Evolutionary conservation across 2,797 vertebrate species (phyloP).

Genomic region (Channa striata): DNA sequence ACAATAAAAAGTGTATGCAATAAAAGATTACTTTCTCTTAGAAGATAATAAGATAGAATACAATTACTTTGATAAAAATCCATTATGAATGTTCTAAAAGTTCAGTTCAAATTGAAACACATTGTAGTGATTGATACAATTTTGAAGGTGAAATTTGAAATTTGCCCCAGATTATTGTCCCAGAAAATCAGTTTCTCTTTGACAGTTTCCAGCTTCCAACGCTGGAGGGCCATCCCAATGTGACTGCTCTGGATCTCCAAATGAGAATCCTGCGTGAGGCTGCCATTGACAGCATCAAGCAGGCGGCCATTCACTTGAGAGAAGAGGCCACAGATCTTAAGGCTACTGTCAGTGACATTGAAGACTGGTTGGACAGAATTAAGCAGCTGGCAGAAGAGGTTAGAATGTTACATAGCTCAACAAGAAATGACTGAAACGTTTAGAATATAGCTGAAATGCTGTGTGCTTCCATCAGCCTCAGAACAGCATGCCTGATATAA

Average conservation of each 20-base stretch:
- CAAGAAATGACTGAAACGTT: neutral
- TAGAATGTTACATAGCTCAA: neutral
- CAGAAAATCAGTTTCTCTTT: neutral
- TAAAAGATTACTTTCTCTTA: neutral
- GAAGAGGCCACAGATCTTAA: conserved; percentile 87
- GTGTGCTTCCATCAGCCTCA: conserved; percentile 86
- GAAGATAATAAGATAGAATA: too few species aligned
- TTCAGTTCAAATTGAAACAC: too few species aligned
- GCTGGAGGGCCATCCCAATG: conserved; percentile 86
- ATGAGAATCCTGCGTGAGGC: conserved; percentile 88
- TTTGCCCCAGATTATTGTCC: too few species aligned
- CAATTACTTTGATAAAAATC: too few species aligned
- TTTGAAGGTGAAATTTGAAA: too few species aligned
- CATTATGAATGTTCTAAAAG: too few species aligned
- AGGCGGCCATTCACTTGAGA: conserved; percentile 85
- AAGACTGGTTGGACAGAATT: conserved; percentile 93
- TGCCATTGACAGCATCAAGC: conserved; percentile 82
- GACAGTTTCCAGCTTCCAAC: conserved; percentile 86
- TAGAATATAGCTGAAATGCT: conserved; percentile 17
- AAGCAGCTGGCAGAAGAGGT: conserved; percentile 93
- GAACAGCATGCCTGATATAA: conserved; percentile 97
- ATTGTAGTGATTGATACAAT: too few species aligned
- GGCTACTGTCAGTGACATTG: conserved; percentile 88
- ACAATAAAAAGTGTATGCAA: too few species aligned
- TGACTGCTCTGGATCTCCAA: conserved; percentile 93